Evolutionary conservation across 1,140 invertebrate species (phyloP), one percentile per base, ranked within the genome.

Genomic region (Rhagoletis zephyria): DNA sequence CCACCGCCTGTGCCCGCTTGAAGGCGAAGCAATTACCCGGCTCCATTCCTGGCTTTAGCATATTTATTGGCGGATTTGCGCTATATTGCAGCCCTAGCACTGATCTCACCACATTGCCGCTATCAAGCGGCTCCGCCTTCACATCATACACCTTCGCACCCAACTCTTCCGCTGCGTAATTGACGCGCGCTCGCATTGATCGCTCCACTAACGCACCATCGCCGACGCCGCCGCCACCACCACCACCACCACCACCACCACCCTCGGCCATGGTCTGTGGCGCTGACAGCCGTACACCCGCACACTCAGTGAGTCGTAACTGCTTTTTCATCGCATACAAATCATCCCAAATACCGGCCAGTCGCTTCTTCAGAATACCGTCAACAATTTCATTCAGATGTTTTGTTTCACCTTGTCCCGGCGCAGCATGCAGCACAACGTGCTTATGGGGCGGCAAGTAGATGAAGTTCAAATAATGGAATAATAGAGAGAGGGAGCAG

Each of bases 21-120:
- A 89, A 92, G 0, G 88, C 91, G 30, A 92, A 92, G n/a, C 91
- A 92, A 4, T 90, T 65, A 0, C 91, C 91, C 1, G 91, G 90
- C 0, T 88, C 63, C 30, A 92, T 59, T 40, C 77, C 88, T 0
- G 90, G 30, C 0, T 87, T 88, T 14, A 92, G 51, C 87, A 92
- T 90, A 77, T 91, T 90, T 7, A 92, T 86, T 0, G 91, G 91
- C 6, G 91, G 89, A 89, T 92, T 92, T 0, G 89, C 70, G 67
- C 87, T 89, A 6, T 90, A 92, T 5, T 65, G 12, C 63, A 59
- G 10, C 30, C 86, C 86, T 12, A 87, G 19, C n/a, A 67, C 14
- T 7, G 59, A 45, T n/a, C 60, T 90, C 0, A 91, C 6, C 1
- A 92, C 7, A 42, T 86, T 90, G 6, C 61, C 59, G 10, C 40